Evolutionary conservation across 2,888 invertebrate genomes (phyloP).

Genomic region (Hypomecis punctinalis): DNA sequence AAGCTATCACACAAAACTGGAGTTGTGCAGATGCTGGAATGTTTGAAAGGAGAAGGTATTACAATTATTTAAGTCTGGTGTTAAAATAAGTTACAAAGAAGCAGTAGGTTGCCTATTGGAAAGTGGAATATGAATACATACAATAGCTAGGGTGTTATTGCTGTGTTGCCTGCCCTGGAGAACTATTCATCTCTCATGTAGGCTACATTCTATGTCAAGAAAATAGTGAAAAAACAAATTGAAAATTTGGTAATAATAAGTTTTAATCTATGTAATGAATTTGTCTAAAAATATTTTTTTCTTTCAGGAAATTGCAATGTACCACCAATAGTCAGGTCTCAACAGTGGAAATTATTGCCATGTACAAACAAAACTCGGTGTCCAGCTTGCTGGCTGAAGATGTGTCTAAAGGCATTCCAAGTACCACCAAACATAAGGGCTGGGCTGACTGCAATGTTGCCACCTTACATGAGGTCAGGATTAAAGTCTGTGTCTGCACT

Average conservation of each 20-base stretch:
- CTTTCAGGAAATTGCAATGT: constrained; percentile 88
- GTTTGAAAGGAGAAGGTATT: constrained; percentile 88
- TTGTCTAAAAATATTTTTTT: background rate
- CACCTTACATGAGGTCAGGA: constrained; percentile 85
- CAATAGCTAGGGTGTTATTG: too few species aligned
- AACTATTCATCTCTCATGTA: too few species aligned
- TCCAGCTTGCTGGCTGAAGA: constrained; percentile 94
- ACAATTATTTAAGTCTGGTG: background rate
- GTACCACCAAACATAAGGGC: constrained; percentile 89
- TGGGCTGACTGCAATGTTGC: constrained; percentile 88
- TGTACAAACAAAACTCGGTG: constrained; percentile 91
- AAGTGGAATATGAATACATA: too few species aligned
- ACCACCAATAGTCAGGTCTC: constrained; percentile 88
- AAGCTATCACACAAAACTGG: constrained; percentile 84
- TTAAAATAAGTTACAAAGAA: background rate
- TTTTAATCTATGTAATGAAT: too few species aligned
- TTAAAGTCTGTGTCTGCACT: constrained; percentile 59
- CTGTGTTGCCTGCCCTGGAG: too few species aligned
- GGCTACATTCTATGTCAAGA: too few species aligned
- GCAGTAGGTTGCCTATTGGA: too few species aligned
- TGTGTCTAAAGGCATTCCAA: constrained; percentile 92
- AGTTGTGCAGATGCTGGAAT: constrained; percentile 84
- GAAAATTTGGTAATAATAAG: background rate
- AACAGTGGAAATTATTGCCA: constrained; percentile 88
- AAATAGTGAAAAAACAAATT: too few species aligned